These are phyloP conservation scores for Australoheros facetus DNA, from an alignment of 2,797 vertebrate genomes.

Conservation along the genomic window DNA sequence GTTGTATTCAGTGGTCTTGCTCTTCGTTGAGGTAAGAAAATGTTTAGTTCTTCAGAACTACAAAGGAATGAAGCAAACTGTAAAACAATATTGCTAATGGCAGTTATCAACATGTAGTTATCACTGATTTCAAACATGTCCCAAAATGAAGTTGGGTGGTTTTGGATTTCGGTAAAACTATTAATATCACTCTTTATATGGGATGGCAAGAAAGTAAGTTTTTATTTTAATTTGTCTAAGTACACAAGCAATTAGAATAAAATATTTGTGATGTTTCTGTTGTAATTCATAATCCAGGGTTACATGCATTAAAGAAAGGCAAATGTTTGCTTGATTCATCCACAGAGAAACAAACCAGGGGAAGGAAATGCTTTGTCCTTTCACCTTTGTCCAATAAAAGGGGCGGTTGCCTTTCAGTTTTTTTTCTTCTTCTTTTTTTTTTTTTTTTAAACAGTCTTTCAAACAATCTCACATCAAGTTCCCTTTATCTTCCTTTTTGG, in stretches of 20 bases:
- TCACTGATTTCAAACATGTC: conserved; percentile 68
- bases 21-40: conserved; percentile 73
- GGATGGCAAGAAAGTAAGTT: conserved; percentile 66
- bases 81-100: conserved; percentile 46
- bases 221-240: conserved; percentile 46
- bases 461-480: conserved; percentile 70
- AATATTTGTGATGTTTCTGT: conserved; percentile 37
- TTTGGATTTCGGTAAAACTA: conserved; percentile 63
- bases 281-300: conserved; percentile 46
- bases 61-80: conserved; percentile 61
- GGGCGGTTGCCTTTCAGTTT: conserved; percentile 41
- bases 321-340: conserved; percentile 78
- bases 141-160: conserved; percentile 63
- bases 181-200: conserved; percentile 73
- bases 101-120: conserved; percentile 51
- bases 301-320: conserved; percentile 57
- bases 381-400: conserved; percentile 69
- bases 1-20: conserved; percentile 58
- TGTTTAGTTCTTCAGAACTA: conserved; percentile 69
- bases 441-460: conserved; percentile 17
- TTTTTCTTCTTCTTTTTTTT: not conserved
- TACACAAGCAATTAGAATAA: conserved; percentile 66
- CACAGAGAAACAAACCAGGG: conserved; percentile 82
- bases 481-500: conserved; percentile 77
- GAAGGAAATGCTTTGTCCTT: conserved; percentile 60